Percentiles rank a stretch among this genome's conserved stretches.
phyloP scores from a whole-genome alignment of 2,888 invertebrate species.

The Hoplodrina ambigua region DNA sequence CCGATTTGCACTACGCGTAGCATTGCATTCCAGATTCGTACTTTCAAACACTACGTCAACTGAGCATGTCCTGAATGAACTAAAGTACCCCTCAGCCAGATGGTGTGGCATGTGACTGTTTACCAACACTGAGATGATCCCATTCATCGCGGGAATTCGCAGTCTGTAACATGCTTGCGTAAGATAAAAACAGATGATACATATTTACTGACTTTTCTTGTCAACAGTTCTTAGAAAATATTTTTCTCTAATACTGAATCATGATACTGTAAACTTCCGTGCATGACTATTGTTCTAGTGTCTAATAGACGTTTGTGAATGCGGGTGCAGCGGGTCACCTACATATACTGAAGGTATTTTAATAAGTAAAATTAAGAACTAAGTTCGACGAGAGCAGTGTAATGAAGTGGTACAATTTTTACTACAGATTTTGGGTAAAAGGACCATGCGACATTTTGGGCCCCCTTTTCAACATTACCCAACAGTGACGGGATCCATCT shows the following conservation, averaged over 20 bases:
- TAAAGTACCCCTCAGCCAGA: neutral
- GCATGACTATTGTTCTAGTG: conserved; percentile 4
- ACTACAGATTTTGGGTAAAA: neutral
- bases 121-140: conserved; percentile 18
- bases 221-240: conserved; percentile 21
- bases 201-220: conserved; percentile 11
- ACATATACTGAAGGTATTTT: too few relatives aligned
- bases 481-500: too few relatives aligned
- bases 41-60: neutral
- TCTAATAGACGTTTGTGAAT: neutral
- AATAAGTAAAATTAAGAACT: too few relatives aligned
- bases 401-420: neutral
- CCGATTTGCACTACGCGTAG: neutral
- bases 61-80: neutral
- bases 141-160: conserved; percentile 3
- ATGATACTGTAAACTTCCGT: neutral
- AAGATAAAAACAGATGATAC: conserved; percentile 30
- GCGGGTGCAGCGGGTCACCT: too few relatives aligned
- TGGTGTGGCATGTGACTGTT: conserved; percentile 24
- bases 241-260: conserved; percentile 19
- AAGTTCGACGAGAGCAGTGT: neutral
- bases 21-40: neutral
- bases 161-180: conserved; percentile 3
- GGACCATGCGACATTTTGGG: too few relatives aligned
- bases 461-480: too few relatives aligned